Conservation (phyloP, 1,140 invertebrate species). For the Acromyrmex heyeri region DNA sequence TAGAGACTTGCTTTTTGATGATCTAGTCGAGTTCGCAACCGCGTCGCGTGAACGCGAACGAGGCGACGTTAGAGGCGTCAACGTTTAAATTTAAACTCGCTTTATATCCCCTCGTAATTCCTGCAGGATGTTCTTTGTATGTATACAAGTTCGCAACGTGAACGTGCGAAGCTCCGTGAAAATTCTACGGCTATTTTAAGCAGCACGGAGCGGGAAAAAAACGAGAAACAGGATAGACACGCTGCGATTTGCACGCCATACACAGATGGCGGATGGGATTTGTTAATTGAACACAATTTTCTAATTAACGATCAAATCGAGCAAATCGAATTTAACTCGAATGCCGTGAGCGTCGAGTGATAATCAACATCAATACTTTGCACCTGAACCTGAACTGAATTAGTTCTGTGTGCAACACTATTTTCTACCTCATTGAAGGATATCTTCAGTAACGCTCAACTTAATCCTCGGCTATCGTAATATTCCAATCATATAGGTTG, state of each 20-base stretch:
- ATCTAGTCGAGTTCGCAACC: background rate
- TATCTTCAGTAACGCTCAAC: background rate
- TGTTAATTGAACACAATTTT: constrained; percentile 48
- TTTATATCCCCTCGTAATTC: constrained; percentile 48
- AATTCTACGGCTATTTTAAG: constrained; percentile 51
- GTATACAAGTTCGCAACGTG: background rate
- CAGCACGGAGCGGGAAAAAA: background rate
- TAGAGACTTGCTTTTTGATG: background rate
- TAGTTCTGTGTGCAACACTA: background rate
- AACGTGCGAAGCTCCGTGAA: background rate
- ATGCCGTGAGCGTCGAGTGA: background rate
- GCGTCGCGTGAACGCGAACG: background rate
- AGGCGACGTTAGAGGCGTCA: background rate
- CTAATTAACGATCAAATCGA: constrained; percentile 29
- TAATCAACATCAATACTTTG: constrained; percentile 13
- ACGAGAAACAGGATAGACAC: background rate
- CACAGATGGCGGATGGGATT: background rate
- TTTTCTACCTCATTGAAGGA: constrained; percentile 11
- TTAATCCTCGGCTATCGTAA: constrained; percentile 18
- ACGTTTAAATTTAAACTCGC: constrained; percentile 59
- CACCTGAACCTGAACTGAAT: background rate
- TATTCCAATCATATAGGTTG: constrained; percentile 7
- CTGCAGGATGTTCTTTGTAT: constrained; percentile 12
- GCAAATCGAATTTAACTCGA: constrained; percentile 45
- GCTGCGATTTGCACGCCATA: background rate